Conservation (phyloP, 2,888 invertebrate genomes). For the Listrodromus nycthemerus region DNA sequence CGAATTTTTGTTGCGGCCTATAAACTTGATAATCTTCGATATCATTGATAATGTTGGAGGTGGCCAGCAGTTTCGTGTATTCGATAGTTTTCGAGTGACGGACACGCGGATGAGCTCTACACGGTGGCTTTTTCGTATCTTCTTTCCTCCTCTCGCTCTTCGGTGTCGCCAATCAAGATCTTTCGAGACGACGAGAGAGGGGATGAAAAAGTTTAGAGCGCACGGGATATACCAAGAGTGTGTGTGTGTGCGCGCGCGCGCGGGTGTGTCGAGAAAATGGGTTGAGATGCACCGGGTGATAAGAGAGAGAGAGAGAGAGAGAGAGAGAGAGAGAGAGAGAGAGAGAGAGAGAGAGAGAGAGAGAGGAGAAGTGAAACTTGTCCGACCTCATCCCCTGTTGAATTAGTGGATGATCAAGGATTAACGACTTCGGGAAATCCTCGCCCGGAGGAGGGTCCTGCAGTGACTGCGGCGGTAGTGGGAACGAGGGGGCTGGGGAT, state of each 20-base stretch:
- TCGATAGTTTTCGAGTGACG: constrained; percentile 27
- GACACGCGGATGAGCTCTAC: constrained; percentile 8
- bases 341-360: too few species aligned
- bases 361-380: constrained; percentile 65
- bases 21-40: too few species aligned
- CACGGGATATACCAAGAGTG: constrained; percentile 24
- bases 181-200: constrained; percentile 38
- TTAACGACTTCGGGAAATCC: constrained; percentile 69
- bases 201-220: constrained; percentile 56
- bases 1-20: background rate
- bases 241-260: background rate
- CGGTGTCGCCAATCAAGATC: constrained; percentile 62
- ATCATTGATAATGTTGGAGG: constrained; percentile 19
- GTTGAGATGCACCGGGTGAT: constrained; percentile 40
- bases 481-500: background rate
- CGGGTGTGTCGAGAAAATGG: constrained; percentile 1
- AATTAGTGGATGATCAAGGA: constrained; percentile 74
- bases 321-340: too few species aligned
- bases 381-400: constrained; percentile 67
- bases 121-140: constrained; percentile 13
- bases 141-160: constrained; percentile 31
- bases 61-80: constrained; percentile 33
- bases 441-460: constrained; percentile 39
- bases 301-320: too few species aligned
- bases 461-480: constrained; percentile 40